Percentiles rank a stretch among this genome's conserved stretches.
phyloP scores from a whole-genome alignment of 2,888 invertebrate species.

The Pseudococcus jackbeardsleyi region DNA sequence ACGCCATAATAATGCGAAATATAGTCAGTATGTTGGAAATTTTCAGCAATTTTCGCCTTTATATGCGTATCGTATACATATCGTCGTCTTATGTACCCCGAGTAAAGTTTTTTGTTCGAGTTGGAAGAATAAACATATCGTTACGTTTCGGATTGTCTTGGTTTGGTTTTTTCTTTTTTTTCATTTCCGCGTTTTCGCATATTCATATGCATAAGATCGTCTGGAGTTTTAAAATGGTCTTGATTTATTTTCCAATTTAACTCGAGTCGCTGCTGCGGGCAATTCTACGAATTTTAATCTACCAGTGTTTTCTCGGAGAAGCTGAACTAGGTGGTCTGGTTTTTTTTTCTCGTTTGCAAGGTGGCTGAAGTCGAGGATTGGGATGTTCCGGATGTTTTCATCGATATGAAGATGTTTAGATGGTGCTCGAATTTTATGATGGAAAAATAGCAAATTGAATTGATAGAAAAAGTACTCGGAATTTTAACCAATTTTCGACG shows the following conservation, averaged over 20 bases:
- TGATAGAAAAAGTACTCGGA: no score
- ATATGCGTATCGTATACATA: not conserved
- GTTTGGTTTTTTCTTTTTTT: not conserved
- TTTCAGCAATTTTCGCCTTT: not conserved
- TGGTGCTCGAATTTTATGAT: no score
- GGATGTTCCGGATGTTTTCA: no score
- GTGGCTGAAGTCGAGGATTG: not conserved
- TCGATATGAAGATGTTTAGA: not conserved
- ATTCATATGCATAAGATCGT: not conserved
- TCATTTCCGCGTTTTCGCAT: not conserved
- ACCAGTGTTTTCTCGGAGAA: not conserved
- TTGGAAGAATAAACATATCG: not conserved
- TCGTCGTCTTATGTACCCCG: not conserved
- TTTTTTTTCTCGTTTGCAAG: not conserved
- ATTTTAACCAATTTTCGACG: no score
- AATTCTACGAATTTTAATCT: constrained; percentile 2
- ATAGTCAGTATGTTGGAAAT: not conserved
- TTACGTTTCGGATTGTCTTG: not conserved
- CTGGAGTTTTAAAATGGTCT: not conserved
- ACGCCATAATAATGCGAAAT: not conserved
- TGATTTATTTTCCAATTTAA: constrained; percentile 3
- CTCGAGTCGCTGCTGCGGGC: not conserved
- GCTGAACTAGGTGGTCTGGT: not conserved
- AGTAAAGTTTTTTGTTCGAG: not conserved
- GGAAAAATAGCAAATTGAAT: no score